These are phyloP conservation scores for Galerucella nymphaeae DNA, from an alignment of 2,888 invertebrate genomes.

Conservation along the genomic window DNA sequence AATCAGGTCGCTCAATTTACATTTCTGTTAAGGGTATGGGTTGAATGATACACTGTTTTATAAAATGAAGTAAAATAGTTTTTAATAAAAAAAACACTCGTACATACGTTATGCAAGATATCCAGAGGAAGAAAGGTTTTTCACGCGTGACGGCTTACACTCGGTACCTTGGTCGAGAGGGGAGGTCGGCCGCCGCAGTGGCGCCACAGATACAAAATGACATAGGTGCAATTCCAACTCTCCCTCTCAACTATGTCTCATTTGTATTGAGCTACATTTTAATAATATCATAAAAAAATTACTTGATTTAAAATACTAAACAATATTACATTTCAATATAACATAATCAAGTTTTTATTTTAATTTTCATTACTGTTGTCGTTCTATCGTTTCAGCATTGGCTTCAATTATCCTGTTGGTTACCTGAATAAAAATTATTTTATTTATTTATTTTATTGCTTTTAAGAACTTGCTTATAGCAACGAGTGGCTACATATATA, in stretches of 20 bases:
- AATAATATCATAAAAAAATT: not conserved
- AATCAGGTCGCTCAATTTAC: not conserved
- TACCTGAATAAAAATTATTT: too few relatives aligned
- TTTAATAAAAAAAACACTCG: not conserved
- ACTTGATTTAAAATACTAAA: not conserved
- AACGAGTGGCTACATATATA: too few relatives aligned
- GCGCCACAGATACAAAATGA: not conserved
- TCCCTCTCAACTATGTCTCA: not conserved
- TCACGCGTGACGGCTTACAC: too few relatives aligned
- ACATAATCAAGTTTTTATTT: not conserved
- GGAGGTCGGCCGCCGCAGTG: not conserved
- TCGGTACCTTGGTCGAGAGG: not conserved
- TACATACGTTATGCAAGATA: not conserved
- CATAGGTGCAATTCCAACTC: constrained; percentile 4
- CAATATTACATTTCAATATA: not conserved
- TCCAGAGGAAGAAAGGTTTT: too few relatives aligned
- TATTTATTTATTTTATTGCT: too few relatives aligned
- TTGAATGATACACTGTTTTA: not conserved
- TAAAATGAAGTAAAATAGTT: not conserved
- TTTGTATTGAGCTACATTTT: not conserved
- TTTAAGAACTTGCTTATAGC: too few relatives aligned
- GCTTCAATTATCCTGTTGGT: not conserved
- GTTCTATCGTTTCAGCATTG: too few relatives aligned
- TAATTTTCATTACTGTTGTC: not conserved
- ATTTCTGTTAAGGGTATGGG: constrained; percentile 2